Base-by-base conservation (phyloP, 2,888 invertebrate species). In the Pheosia gnoma region DNA sequence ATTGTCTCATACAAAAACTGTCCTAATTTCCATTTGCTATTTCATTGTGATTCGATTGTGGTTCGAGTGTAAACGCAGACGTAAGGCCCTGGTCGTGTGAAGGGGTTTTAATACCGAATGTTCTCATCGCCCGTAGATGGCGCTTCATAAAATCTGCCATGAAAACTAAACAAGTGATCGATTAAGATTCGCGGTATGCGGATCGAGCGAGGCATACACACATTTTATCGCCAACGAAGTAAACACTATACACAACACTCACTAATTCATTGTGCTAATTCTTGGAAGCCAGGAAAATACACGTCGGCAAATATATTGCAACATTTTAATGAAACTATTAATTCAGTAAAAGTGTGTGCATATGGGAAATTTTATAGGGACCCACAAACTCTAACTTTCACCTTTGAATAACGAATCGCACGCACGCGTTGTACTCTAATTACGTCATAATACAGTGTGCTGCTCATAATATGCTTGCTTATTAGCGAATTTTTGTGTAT, bases 301-400 rank as follows among this genome's bases (percentile, higher is more conserved):
- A 47, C 47, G n/a, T n/a, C 47, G 47, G 11, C 47, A 47, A 6
- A 3, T 39, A 39, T 39, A 43, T 43, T 43, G 43, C 43, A 43
- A 43, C 43, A 43, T 55, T 63, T 57, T 36, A 63, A 63, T 63
- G 49, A 39, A 37, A 52, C 36, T 10, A 59, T 60, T 65, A 58
- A 62, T 66, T 67, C 59, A 65, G 67, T 67, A 61, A 59, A 55
- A 56, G 61, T 65, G 59, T 74, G 70, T 63, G 74, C 68, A 61
- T 65, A 60, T 61, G 62, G 70, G 67, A 75, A 72, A 73, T 74
- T 71, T 74, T 70, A 72, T 74, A 67, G 67, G 75, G 78, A 79
- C 75, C 74, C 72, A 77, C 73, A 75, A 80, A 82, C 83, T 84
- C 84, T 83, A 80, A 82, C 84, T 84, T 84, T 84, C 84, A 79